Evolutionary conservation across 2,113 vertebrate species (phyloP), one percentile per base, ranked within the genome.

Genomic region (Micromys minutus): DNA sequence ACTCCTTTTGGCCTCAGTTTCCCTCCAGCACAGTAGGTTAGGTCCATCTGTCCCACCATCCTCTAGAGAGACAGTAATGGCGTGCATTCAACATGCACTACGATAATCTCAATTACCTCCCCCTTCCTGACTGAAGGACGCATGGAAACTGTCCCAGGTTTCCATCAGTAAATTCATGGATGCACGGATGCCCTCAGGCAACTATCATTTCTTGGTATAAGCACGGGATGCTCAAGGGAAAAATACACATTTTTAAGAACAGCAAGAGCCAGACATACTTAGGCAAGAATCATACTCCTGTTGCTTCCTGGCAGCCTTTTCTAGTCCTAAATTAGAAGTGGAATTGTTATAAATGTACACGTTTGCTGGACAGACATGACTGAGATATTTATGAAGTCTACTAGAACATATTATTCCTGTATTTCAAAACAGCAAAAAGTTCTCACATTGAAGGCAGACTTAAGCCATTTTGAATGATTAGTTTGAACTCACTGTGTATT

Each of bases 241-340:
- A 79, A 92, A 84, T 1, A 87, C 0, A 24, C 36, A 50, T 36
- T 87, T 61, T 85, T 80, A 86, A 52, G 61, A 72, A 39, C 9
- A 87, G 45, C 57, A 85, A 86, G 59, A 89, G 65, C 13, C 67
- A 95, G 67, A 67, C 36, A 95, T 8, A 63, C 47, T 77, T 86
- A 57, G 10, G 24, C 94, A 92, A 45, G 12, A 36, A 67, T 83
- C 55, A 36, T 8, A 39, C 7, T 79, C 1, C 0, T 65, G 29
- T 19, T 91, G 67, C 50, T 69, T 84, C 50, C 26, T 87, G 80
- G 87, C 57, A 71, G 45, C 45, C 74, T 94, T 79, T 90, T 75
- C 69, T 61, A 91, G 34, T 55, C 79, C 34, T 92, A 93, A 97
- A 85, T 80, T 87, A 95, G 69, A 50, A 61, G 59, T 61, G 21